A percentile compares a stretch with the other conserved stretches of the same genome.
Evolutionary conservation across 2,797 vertebrate genomes (phyloP).

Genomic region (Alosa sapidissima): DNA sequence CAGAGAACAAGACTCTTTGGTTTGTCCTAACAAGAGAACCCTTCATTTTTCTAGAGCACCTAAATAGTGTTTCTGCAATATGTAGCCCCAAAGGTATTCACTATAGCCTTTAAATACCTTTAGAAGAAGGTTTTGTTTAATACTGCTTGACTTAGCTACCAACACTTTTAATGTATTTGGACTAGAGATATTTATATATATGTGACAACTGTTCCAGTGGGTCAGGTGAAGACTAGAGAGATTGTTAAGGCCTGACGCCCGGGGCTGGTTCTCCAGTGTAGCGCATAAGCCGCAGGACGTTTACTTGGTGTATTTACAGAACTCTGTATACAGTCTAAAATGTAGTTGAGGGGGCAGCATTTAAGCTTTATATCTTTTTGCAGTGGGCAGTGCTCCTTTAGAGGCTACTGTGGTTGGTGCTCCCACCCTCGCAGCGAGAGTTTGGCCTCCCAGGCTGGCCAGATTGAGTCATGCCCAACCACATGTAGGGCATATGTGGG

Average conservation of each 20-base stretch:
- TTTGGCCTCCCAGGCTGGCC: constrained; percentile 49
- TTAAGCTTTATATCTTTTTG: constrained; percentile 33
- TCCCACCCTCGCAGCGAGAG: constrained; percentile 54
- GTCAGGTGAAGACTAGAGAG: background rate
- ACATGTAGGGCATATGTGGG: constrained; percentile 45
- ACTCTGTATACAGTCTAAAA: constrained; percentile 28
- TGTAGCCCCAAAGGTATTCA: background rate
- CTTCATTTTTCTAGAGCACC: background rate
- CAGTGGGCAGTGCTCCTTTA: constrained; percentile 34
- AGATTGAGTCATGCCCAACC: constrained; percentile 53
- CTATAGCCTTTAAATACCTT: background rate
- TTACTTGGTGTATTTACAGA: constrained; percentile 24
- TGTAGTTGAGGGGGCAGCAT: constrained; percentile 31
- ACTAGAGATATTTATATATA: background rate
- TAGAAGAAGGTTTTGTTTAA: background rate
- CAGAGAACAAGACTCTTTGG: background rate
- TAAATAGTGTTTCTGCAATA: background rate
- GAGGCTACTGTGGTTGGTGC: constrained; percentile 55
- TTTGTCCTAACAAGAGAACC: background rate
- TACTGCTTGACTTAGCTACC: background rate
- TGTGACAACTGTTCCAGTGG: background rate
- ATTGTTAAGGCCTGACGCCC: background rate
- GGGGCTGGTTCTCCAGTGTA: background rate
- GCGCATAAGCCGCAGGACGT: constrained; percentile 6
- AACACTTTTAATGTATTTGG: background rate